A percentile compares a stretch with the other conserved stretches of the same genome.
These are phyloP conservation scores for Ryuthela nishihirai DNA, from an alignment of 2,888 invertebrate genomes.

Conservation along the genomic window DNA sequence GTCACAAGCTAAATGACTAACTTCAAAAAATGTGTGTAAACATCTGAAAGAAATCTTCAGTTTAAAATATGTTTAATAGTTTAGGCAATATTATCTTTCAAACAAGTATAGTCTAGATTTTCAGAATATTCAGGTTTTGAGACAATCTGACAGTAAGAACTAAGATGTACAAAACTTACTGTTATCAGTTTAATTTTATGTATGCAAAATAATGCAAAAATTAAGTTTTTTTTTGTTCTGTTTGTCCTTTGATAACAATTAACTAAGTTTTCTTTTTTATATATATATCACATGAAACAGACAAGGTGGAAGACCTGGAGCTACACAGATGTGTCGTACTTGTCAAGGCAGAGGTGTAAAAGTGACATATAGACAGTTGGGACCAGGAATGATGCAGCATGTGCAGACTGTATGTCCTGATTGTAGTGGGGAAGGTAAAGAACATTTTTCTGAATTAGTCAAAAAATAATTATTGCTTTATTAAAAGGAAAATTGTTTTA, in stretches of 20 bases:
- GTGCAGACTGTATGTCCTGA: constrained; percentile 50
- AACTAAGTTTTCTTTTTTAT: background rate
- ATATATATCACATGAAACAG: constrained; percentile 44
- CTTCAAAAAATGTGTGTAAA: too few species aligned
- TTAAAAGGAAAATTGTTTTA: background rate
- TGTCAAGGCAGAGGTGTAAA: constrained; percentile 77
- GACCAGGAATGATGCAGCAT: constrained; percentile 58
- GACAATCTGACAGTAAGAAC: background rate
- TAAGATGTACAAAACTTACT: background rate
- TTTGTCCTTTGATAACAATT: background rate
- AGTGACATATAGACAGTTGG: constrained; percentile 68
- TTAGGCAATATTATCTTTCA: too few species aligned
- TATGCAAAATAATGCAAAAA: too few species aligned
- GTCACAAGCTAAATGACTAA: too few species aligned
- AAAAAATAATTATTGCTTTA: too few species aligned
- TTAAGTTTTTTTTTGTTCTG: background rate
- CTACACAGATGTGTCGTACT: constrained; percentile 63
- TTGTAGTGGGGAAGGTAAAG: constrained; percentile 54
- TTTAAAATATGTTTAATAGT: too few species aligned
- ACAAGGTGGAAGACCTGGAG: constrained; percentile 65
- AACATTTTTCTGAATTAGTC: background rate
- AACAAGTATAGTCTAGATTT: too few species aligned
- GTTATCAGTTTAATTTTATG: background rate
- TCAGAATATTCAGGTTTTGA: background rate
- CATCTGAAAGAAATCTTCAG: too few species aligned